Evolutionary conservation across 2,113 vertebrate genomes (phyloP).

Genomic region (Leptobrachium ailaonicum): DNA sequence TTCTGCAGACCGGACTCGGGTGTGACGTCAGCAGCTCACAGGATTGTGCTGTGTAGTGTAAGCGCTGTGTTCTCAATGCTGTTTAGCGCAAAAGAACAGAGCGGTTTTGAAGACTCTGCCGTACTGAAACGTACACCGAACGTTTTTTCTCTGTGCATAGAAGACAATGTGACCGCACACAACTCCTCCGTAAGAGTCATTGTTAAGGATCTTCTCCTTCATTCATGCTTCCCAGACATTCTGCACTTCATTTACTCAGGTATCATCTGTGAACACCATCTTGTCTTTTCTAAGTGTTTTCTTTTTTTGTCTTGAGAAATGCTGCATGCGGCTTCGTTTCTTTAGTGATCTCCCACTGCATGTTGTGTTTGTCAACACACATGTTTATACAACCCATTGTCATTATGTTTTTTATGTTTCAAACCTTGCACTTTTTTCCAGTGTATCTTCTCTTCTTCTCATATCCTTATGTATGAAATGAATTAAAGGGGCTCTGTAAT

Average conservation of each 20-base stretch:
- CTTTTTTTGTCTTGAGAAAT: background rate
- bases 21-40: constrained; percentile 82
- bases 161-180: constrained; percentile 53
- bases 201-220: constrained; percentile 87
- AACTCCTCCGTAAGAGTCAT: constrained; percentile 76
- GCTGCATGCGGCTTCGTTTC: no score
- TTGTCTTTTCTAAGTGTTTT: background rate
- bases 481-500: no score
- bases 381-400: no score
- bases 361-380: no score
- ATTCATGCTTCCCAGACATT: constrained; percentile 83
- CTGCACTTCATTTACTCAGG: constrained; percentile 97
- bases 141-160: constrained; percentile 73
- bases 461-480: no score
- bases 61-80: constrained; percentile 91
- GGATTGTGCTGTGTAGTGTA: constrained; percentile 85
- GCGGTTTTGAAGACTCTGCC: constrained; percentile 67
- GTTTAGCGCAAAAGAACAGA: constrained; percentile 73
- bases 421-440: no score
- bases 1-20: constrained; percentile 81
- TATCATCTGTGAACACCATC: constrained; percentile 54
- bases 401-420: no score
- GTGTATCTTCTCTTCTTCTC: no score
- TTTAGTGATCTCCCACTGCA: no score
- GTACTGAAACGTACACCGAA: constrained; percentile 63